phyloP scores from a whole-genome alignment of 2,888 invertebrate species.

The Saturnia japonica region DNA sequence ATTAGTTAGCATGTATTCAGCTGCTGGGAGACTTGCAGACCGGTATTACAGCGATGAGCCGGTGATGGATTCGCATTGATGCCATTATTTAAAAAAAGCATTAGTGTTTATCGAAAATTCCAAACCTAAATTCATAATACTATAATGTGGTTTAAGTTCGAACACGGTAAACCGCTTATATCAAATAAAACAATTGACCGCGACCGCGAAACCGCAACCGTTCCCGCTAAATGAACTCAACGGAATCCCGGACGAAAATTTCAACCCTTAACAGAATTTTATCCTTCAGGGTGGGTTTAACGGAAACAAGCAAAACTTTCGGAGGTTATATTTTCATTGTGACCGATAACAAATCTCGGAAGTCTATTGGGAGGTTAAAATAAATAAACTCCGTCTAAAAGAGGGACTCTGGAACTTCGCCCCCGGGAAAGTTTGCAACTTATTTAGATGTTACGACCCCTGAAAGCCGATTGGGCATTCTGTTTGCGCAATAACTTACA shows the following conservation, averaged over 20 bases:
- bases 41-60: too few relatives aligned
- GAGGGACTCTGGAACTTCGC: constrained; percentile 29
- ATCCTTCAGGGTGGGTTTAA: constrained; percentile 9
- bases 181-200: neutral
- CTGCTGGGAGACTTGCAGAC: too few relatives aligned
- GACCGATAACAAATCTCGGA: constrained; percentile 40
- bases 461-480: constrained; percentile 23
- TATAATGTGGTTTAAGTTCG: neutral
- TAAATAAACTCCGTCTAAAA: constrained; percentile 42
- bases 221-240: constrained; percentile 11
- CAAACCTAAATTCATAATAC: neutral
- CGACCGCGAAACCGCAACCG: neutral
- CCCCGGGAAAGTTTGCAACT: constrained; percentile 30
- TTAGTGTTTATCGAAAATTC: neutral
- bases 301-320: constrained; percentile 34
- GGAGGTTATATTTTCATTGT: constrained; percentile 37
- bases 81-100: too few relatives aligned
- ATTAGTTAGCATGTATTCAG: too few relatives aligned
- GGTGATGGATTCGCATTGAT: too few relatives aligned
- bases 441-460: constrained; percentile 28
- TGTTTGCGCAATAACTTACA: constrained; percentile 20
- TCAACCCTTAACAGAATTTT: constrained; percentile 12
- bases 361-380: constrained; percentile 37
- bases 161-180: neutral
- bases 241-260: constrained; percentile 13